Conservation (phyloP, 2,113 vertebrate species). For the Hyla sarda region DNA sequence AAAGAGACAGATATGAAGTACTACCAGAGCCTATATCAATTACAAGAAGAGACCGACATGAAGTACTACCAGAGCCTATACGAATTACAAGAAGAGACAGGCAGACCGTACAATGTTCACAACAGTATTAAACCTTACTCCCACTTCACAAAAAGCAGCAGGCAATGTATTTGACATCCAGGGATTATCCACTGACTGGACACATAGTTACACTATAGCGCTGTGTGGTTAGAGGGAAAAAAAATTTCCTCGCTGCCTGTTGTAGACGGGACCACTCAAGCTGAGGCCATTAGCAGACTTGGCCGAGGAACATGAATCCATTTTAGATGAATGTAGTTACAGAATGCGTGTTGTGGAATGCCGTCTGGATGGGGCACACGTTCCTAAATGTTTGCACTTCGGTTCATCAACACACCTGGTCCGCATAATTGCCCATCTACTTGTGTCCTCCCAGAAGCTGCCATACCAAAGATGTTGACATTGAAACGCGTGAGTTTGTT, state of each 20-base stretch:
- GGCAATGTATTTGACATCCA: not conserved
- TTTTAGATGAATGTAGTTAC: conserved; percentile 1
- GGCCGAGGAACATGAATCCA: conserved; percentile 10
- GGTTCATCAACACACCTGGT: conserved; percentile 36
- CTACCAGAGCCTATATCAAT: too few relatives aligned
- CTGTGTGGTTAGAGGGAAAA: not conserved
- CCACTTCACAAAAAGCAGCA: not conserved
- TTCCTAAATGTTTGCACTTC: conserved; percentile 25
- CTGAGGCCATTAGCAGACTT: conserved; percentile 18
- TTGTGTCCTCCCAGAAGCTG: not conserved
- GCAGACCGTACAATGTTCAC: not conserved
- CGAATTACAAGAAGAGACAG: not conserved
- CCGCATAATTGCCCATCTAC: conserved; percentile 18
- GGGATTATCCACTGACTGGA: not conserved
- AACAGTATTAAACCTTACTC: not conserved
- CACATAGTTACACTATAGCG: not conserved
- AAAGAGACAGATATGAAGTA: too few relatives aligned
- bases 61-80: too few relatives aligned
- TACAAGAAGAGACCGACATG: too few relatives aligned
- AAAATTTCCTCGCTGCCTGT: not conserved
- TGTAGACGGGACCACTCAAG: conserved; percentile 23
- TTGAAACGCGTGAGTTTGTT: not conserved
- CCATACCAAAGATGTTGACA: not conserved
- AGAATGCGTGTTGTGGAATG: conserved; percentile 25
- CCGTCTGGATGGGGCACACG: not conserved